Conservation (phyloP, 2,113 vertebrate genomes). For the Vulpes ferrilata region DNA sequence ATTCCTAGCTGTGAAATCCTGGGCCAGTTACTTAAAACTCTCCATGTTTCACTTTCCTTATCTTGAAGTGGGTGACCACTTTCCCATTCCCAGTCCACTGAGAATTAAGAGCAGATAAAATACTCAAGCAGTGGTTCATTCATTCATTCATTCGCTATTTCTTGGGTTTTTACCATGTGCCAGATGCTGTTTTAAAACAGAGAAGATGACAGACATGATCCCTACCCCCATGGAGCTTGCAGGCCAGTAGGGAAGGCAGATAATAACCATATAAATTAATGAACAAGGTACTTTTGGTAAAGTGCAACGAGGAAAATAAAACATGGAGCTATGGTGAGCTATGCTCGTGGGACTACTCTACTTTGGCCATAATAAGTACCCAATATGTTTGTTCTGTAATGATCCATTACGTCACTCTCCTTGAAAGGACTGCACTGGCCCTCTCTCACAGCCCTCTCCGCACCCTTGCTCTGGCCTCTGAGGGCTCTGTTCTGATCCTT, state of each 20-base stretch:
- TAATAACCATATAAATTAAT: background rate
- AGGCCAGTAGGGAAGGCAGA: background rate
- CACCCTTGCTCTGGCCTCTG: background rate
- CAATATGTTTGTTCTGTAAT: background rate
- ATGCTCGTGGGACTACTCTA: background rate
- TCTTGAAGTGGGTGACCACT: background rate
- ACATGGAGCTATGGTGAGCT: background rate
- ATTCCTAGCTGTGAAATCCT: background rate
- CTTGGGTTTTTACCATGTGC: constrained; percentile 15
- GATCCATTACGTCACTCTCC: background rate
- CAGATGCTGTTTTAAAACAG: constrained; percentile 10
- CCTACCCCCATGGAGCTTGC: background rate
- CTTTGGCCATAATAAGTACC: background rate
- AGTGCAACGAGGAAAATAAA: constrained; percentile 17
- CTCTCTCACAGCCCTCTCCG: background rate
- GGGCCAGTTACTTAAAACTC: background rate
- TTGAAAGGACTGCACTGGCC: background rate
- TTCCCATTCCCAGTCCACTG: background rate
- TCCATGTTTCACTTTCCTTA: background rate
- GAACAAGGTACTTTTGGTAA: constrained; percentile 12
- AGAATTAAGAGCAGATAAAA: background rate
- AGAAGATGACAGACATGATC: background rate
- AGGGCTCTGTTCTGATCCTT: background rate
- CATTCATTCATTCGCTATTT: background rate
- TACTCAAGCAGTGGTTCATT: background rate